A percentile compares a stretch with the other conserved stretches of the same genome.
Evolutionary conservation across 2,888 invertebrate species (phyloP).

Genomic region (Xanthorhoe designata): DNA sequence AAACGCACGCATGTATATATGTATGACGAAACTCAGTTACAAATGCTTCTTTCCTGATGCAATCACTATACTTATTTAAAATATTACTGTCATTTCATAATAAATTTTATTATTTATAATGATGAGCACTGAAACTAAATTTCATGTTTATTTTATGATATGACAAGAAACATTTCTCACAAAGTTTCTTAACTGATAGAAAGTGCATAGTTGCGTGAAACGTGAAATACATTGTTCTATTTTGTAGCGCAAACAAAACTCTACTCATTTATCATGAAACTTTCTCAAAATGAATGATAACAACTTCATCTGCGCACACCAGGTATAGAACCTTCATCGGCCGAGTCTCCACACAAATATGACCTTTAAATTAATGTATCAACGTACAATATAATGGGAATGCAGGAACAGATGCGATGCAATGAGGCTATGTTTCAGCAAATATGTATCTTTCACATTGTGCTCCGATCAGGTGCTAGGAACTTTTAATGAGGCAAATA

Average conservation of each 20-base stretch:
- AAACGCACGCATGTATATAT: background rate
- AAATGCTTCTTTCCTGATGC: background rate
- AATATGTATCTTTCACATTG: conserved; percentile 26
- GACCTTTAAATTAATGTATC: conserved; percentile 13
- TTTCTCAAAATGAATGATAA: conserved; percentile 72
- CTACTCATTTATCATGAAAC: conserved; percentile 72
- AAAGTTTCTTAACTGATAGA: conserved; percentile 41
- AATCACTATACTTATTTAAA: no score
- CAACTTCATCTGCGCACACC: conserved; percentile 58
- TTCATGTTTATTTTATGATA: conserved; percentile 22
- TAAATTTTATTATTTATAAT: background rate
- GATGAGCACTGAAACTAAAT: conserved; percentile 15
- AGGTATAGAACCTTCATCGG: conserved; percentile 27
- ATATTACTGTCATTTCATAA: background rate
- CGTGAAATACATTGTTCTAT: conserved; percentile 60
- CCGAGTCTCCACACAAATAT: conserved; percentile 28
- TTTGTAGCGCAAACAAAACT: conserved; percentile 65
- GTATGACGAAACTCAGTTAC: background rate
- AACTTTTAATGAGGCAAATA: conserved; percentile 67
- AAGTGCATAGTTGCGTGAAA: conserved; percentile 47
- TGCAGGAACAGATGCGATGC: conserved; percentile 11
- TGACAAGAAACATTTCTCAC: conserved; percentile 38
- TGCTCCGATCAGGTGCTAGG: conserved; percentile 45
- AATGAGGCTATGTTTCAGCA: conserved; percentile 17
- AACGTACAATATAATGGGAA: conserved; percentile 6